These are phyloP conservation scores for Megaleporinus macrocephalus DNA, from an alignment of 2,113 vertebrate genomes.

Conservation along the genomic window DNA sequence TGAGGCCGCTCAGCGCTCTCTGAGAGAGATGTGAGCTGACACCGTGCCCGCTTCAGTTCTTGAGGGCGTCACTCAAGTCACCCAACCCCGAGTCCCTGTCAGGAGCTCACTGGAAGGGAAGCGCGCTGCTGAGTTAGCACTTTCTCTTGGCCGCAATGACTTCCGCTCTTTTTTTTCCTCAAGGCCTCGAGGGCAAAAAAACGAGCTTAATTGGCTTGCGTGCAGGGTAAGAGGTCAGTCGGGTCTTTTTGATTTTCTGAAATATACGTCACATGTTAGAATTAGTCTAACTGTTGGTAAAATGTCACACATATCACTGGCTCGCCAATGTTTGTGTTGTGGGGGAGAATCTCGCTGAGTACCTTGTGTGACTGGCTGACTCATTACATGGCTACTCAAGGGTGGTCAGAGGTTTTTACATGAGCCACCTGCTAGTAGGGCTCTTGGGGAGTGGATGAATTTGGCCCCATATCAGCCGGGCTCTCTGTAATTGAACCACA, in stretches of 20 bases:
- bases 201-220: background rate
- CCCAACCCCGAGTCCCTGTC: constrained; percentile 42
- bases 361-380: no score
- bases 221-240: background rate
- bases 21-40: constrained; percentile 71
- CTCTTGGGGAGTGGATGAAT: background rate
- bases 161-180: background rate
- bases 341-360: no score
- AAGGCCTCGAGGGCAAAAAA: background rate
- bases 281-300: no score
- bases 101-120: constrained; percentile 48
- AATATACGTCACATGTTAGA: background rate
- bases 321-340: no score
- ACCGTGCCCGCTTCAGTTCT: constrained; percentile 64
- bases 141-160: constrained; percentile 24
- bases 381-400: no score
- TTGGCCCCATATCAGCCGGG: background rate
- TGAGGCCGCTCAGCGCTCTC: background rate
- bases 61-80: constrained; percentile 68
- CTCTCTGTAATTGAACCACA: no score
- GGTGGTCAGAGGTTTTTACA: no score
- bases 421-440: background rate
- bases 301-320: no score
- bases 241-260: background rate
- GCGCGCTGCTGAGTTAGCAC: constrained; percentile 58